Evolutionary conservation across 2,888 invertebrate genomes (phyloP), one percentile per base, ranked within the genome.

Genomic region (Callyntrura guangdongensis): DNA sequence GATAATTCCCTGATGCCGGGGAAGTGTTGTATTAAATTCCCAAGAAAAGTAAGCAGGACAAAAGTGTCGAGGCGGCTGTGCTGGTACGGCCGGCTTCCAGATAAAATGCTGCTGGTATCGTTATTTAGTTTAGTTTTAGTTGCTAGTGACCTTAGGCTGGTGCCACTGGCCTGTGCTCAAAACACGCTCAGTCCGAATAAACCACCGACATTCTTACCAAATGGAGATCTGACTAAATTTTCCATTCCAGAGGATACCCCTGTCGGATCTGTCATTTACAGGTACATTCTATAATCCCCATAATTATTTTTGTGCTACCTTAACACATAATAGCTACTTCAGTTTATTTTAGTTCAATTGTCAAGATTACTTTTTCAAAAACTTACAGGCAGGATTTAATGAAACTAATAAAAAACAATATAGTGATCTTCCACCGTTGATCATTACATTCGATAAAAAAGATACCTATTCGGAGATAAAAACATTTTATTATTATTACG

Each of bases 161-260:
- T 74, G 47, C 17, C 9, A 36, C 0, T 69, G 25, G n/a, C 72
- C 0, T 6, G 53, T 59, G 90, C 90, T 84, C 91, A 91, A 89
- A 74, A 89, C 36, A 91, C 91, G 9, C 89, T 87, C 53, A 86
- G 89, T 56, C 90, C 91, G 93, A 97, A 97, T 96, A 96, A 96
- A 88, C 96, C 97, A 0, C 97, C 97, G 0, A 96, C 97, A 94
- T 98, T 98, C 94, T 95, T 97, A 27, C 96, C 97, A 25, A 97
- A 97, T 93, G 97, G 97, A 0, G 97, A 98, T 94, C 97, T 98
- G 97, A 96, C 97, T 0, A 96, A 96, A 91, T 96, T 98, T 94
- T 96, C 96, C 88, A 95, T 98, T 12, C 96, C 96, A 11, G 98
- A 97, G 95, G 96, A 97, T 93, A 97, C 97, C 0, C 96, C 96